A percentile compares a stretch with the other conserved stretches of the same genome.
These are phyloP conservation scores for Dipodomys merriami DNA, from an alignment of 2,113 vertebrate genomes.

Conservation along the genomic window DNA sequence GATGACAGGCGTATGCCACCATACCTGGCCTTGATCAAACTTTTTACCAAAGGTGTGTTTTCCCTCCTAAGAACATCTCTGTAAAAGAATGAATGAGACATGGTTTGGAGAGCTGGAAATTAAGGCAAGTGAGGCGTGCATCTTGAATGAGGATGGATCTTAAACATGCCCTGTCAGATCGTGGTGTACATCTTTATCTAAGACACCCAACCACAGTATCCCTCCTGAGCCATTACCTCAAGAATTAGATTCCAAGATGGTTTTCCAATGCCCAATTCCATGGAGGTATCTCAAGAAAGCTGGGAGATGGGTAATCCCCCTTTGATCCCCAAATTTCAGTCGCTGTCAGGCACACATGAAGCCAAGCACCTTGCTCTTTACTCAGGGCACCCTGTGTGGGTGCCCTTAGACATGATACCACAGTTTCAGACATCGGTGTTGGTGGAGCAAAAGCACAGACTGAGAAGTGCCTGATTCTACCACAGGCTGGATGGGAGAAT, in stretches of 20 bases:
- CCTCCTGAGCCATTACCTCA: not conserved
- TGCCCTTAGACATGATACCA: not conserved
- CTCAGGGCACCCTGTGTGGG: too few relatives aligned
- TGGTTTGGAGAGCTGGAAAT: not conserved
- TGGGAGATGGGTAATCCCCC: accelerated
- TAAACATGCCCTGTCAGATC: not conserved
- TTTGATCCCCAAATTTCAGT: not conserved
- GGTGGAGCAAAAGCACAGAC: not conserved
- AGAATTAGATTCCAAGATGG: not conserved
- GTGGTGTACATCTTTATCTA: not conserved
- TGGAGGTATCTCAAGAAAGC: too few relatives aligned
- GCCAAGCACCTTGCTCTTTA: accelerated
- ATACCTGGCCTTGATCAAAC: too few relatives aligned
- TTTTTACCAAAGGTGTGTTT: not conserved
- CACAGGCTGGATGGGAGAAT: not conserved
- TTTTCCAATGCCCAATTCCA: not conserved
- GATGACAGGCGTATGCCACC: too few relatives aligned
- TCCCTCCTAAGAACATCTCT: not conserved
- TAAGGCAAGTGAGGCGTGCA: not conserved
- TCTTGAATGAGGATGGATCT: not conserved
- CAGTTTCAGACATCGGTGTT: not conserved
- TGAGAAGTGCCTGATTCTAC: not conserved
- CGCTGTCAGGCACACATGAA: not conserved
- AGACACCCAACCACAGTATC: accelerated
- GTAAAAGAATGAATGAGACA: not conserved